phyloP scores from a whole-genome alignment of 2,113 vertebrate species.

The Siniperca knerii region DNA sequence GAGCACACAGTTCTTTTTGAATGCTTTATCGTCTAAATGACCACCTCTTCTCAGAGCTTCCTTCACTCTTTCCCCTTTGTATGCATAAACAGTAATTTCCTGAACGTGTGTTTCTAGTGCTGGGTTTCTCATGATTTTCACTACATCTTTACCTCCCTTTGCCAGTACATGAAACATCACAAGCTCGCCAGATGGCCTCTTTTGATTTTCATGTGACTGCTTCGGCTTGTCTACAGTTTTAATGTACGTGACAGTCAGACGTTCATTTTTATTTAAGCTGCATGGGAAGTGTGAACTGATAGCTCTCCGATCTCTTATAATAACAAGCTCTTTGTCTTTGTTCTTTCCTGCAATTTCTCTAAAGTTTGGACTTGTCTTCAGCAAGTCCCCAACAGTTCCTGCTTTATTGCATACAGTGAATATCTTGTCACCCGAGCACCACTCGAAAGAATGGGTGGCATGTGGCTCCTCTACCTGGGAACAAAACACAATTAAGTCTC shows the following conservation, averaged over 20 bases:
- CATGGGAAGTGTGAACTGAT: constrained; percentile 55
- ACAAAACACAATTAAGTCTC: background rate
- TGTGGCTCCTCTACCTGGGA: constrained; percentile 21
- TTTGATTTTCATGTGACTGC: background rate
- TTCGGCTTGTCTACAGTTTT: background rate
- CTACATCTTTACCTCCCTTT: constrained; percentile 13
- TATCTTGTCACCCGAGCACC: background rate
- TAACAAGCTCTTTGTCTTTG: constrained; percentile 49
- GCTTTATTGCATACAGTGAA: background rate
- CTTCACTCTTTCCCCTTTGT: constrained; percentile 51
- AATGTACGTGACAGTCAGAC: constrained; percentile 9
- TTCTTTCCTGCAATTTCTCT: background rate
- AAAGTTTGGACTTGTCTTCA: constrained; percentile 23
- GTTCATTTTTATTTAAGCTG: background rate
- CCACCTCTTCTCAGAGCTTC: constrained; percentile 59
- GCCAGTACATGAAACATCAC: constrained; percentile 45
- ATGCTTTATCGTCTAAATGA: constrained; percentile 3
- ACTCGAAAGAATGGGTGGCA: constrained; percentile 18
- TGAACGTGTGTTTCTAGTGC: rapidly evolving
- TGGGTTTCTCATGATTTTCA: constrained; percentile 29
- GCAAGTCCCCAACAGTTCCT: constrained; percentile 24
- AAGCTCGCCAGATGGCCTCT: background rate
- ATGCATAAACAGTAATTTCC: constrained; percentile 46
- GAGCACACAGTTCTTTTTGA: constrained; percentile 36
- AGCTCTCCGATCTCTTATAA: constrained; percentile 28